Conservation (phyloP, 1,140 invertebrate species). For the Pogonomyrmex californicus region DNA sequence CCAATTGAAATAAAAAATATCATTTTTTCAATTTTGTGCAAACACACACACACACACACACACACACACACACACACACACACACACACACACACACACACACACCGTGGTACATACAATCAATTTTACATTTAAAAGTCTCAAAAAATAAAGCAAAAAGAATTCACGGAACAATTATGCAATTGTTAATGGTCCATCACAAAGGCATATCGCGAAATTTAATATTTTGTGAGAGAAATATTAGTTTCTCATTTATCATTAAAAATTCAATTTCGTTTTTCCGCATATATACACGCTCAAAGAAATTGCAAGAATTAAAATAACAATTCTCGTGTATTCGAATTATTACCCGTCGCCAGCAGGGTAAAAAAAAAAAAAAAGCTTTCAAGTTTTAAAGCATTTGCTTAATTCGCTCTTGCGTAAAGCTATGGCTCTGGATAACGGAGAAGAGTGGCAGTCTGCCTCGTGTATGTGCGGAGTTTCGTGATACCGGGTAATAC, state of each 20-base stretch:
- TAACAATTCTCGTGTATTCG: background rate
- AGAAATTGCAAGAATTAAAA: background rate
- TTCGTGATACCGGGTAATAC: constrained; percentile 58
- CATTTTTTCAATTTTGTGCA: background rate
- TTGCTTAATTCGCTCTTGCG: constrained; percentile 18
- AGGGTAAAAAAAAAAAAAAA: constrained; percentile 22
- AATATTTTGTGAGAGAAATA: background rate
- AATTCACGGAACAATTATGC: background rate
- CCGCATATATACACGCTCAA: background rate
- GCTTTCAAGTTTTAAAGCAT: background rate
- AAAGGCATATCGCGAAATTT: background rate
- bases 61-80: too few species aligned
- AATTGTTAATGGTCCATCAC: constrained; percentile 18
- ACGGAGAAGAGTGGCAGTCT: constrained; percentile 28
- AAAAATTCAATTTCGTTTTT: background rate
- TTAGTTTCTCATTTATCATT: background rate
- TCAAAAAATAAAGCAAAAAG: background rate
- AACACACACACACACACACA: background rate
- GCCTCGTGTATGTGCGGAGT: constrained; percentile 27
- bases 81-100: too few species aligned
- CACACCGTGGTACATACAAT: background rate
- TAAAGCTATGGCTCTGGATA: constrained; percentile 4
- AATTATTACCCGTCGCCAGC: background rate
- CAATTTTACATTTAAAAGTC: constrained; percentile 3
- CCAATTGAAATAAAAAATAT: constrained; percentile 14